A percentile compares a stretch with the other conserved stretches of the same genome.
Evolutionary conservation across 2,888 invertebrate species (phyloP).

Genomic region (Chromoteleia sp.): DNA sequence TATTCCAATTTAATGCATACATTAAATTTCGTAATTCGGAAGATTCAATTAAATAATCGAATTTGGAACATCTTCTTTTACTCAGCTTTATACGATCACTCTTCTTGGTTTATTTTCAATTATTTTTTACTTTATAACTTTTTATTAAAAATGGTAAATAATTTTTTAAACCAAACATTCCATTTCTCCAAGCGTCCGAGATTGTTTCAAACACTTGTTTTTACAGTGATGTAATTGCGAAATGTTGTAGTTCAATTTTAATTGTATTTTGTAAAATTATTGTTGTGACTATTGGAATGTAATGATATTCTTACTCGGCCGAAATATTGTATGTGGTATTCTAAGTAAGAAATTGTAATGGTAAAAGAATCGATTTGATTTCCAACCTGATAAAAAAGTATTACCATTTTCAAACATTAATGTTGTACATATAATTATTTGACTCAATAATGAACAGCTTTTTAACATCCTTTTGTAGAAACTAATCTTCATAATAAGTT

Average conservation of each 20-base stretch:
- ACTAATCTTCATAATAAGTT: neutral
- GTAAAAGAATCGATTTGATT: neutral
- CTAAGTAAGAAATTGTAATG: conserved; percentile 21
- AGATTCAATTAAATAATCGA: too few relatives aligned
- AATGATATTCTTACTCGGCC: conserved; percentile 5
- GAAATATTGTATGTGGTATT: conserved; percentile 22
- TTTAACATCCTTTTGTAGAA: too few relatives aligned
- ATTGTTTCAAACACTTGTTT: conserved; percentile 34
- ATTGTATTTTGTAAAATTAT: conserved; percentile 14
- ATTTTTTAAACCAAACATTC: neutral
- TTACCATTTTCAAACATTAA: too few relatives aligned
- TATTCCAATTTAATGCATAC: too few relatives aligned
- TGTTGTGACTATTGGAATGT: conserved; percentile 25
- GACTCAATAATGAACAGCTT: too few relatives aligned
- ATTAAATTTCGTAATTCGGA: too few relatives aligned
- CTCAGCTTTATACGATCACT: too few relatives aligned
- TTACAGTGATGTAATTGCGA: conserved; percentile 42
- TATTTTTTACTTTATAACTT: too few relatives aligned
- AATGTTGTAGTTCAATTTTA: conserved; percentile 16
- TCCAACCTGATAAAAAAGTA: too few relatives aligned
- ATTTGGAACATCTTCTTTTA: too few relatives aligned
- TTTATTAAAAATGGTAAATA: neutral
- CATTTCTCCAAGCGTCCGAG: conserved; percentile 9
- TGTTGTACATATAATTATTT: too few relatives aligned
- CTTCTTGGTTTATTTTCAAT: too few relatives aligned